These are phyloP conservation scores for Pelmatolapia mariae DNA, from an alignment of 2,113 vertebrate genomes.

Conservation along the genomic window DNA sequence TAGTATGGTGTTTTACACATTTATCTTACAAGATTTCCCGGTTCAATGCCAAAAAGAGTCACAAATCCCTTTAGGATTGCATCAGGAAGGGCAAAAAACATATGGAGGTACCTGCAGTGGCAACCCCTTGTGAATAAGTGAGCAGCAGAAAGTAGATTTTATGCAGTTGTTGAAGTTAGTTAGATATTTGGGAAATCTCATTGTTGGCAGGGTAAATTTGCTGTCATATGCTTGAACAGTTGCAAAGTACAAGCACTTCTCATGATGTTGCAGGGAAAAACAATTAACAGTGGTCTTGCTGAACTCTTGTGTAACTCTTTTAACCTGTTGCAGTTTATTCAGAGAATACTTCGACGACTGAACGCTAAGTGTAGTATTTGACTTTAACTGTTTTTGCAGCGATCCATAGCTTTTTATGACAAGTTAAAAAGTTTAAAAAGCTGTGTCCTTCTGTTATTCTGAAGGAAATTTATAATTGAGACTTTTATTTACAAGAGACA, in stretches of 20 bases:
- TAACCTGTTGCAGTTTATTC: neutral
- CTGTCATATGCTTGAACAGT: neutral
- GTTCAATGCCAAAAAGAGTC: accelerated
- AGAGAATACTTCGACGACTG: neutral
- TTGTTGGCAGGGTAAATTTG: neutral
- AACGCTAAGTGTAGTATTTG: neutral
- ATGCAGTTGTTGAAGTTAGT: neutral
- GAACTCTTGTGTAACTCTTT: neutral
- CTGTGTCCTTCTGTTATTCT: neutral
- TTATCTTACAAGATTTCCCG: accelerated
- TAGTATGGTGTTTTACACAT: neutral
- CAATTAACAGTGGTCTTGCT: neutral
- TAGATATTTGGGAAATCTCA: neutral
- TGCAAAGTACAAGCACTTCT: neutral
- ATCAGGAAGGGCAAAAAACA: neutral
- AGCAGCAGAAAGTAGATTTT: neutral
- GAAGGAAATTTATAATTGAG: neutral
- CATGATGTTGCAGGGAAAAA: neutral
- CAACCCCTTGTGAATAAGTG: neutral
- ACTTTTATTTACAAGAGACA: neutral
- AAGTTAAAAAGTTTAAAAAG: neutral
- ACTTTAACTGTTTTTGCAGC: neutral
- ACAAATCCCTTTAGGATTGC: neutral
- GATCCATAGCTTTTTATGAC: neutral
- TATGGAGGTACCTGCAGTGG: neutral